Conservation (phyloP, 35 echinoderm and acorn worm species). For the Ophioderma brevispina region DNA sequence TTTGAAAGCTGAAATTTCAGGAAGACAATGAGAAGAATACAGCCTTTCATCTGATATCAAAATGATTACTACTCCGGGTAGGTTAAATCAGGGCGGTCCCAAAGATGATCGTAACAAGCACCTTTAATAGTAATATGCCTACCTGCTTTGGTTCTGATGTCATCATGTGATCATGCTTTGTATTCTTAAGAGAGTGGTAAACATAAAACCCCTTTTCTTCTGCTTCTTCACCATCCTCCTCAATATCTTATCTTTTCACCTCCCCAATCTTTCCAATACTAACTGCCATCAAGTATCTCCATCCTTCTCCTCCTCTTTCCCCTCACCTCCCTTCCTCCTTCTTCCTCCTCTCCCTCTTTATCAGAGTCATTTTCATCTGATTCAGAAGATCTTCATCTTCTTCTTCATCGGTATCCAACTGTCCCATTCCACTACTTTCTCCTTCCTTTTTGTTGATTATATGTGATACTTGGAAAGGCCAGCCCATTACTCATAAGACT, state of each 20-base stretch:
- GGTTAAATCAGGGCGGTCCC: no score
- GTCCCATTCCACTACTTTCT: neutral
- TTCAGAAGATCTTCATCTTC: neutral
- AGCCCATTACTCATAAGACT: slow-evolving; percentile 9
- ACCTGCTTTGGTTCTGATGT: slow-evolving; percentile 15
- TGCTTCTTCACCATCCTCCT: slow-evolving; percentile 10
- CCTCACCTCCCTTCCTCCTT: neutral
- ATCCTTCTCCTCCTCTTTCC: neutral
- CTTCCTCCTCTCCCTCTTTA: slow-evolving; percentile 28
- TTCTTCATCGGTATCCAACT: neutral
- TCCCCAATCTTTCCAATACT: neutral
- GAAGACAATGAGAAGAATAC: no score
- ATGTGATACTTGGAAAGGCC: neutral
- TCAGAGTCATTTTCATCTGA: slow-evolving; percentile 8
- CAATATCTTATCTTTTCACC: slow-evolving; percentile 8
- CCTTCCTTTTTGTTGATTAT: neutral
- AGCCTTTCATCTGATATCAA: no score
- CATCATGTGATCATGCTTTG: slow-evolving; percentile 55
- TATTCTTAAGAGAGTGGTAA: slow-evolving; percentile 37
- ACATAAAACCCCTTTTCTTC: slow-evolving; percentile 1
- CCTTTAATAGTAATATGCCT: no score
- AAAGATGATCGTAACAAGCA: no score
- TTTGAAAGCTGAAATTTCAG: no score
- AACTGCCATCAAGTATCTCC: neutral
- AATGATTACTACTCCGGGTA: no score